Percentiles rank a stretch among this genome's conserved stretches.
These are phyloP conservation scores for Poeciliopsis retropinna DNA, from an alignment of 2,113 vertebrate genomes.

Conservation along the genomic window DNA sequence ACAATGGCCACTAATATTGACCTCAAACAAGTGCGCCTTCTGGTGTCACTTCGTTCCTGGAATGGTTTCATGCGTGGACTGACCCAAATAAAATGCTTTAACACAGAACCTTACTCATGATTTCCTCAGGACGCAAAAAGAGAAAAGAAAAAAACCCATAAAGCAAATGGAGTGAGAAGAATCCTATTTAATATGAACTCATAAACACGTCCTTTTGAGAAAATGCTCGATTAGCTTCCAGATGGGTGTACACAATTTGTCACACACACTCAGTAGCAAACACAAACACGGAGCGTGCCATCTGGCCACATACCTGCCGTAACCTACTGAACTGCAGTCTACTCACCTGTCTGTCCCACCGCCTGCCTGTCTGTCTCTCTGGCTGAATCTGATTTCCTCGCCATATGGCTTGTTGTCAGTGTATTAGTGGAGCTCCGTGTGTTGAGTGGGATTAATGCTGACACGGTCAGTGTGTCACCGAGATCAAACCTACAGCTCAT, in stretches of 20 bases:
- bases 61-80: neutral
- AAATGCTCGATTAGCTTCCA: conserved; percentile 21
- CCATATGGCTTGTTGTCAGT: conserved; percentile 61
- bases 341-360: conserved; percentile 52
- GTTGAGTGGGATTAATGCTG: conserved; percentile 42
- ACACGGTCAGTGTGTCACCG: conserved; percentile 45
- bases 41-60: neutral
- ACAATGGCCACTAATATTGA: neutral
- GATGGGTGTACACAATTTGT: conserved; percentile 4
- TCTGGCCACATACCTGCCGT: conserved; percentile 68
- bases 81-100: neutral
- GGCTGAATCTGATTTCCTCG: conserved; percentile 69
- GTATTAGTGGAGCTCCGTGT: conserved; percentile 38
- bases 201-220: conserved; percentile 3
- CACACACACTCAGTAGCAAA: conserved; percentile 20
- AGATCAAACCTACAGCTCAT: conserved; percentile 31
- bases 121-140: neutral
- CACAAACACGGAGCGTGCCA: conserved; percentile 39
- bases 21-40: neutral
- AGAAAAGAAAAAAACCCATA: neutral
- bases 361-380: conserved; percentile 58
- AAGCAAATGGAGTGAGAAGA: neutral
- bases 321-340: conserved; percentile 62
- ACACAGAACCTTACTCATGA: neutral
- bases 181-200: neutral